These are phyloP conservation scores for Brachionus rotundiformis DNA, from an alignment of 1,140 invertebrate species.

Conservation along the genomic window DNA sequence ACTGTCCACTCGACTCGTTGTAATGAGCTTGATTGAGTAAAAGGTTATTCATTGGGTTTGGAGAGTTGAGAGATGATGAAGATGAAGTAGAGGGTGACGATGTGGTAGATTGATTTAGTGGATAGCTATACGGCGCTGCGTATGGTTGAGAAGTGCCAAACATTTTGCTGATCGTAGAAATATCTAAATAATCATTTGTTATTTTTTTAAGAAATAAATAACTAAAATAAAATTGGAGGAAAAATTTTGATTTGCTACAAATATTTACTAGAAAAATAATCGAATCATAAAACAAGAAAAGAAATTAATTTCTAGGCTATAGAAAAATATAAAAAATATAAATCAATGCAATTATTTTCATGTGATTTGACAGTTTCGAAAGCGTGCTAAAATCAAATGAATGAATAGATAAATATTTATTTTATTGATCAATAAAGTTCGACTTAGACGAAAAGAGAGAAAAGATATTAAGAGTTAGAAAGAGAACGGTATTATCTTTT, in stretches of 20 bases:
- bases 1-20: neutral
- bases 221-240: neutral
- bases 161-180: neutral
- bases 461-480: slow-evolving; percentile 1
- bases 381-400: slow-evolving; percentile 22
- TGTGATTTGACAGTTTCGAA: slow-evolving; percentile 14
- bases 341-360: slow-evolving; percentile 32
- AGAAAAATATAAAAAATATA: neutral
- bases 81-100: slow-evolving; percentile 5
- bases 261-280: neutral
- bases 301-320: neutral
- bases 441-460: slow-evolving; percentile 25
- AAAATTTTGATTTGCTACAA: neutral
- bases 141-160: slow-evolving; percentile 14
- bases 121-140: neutral
- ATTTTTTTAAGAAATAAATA: too few species aligned
- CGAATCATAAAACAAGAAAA: neutral
- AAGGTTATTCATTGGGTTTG: slow-evolving; percentile 17
- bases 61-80: slow-evolving; percentile 20
- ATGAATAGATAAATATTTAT: slow-evolving; percentile 37
- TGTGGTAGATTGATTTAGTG: slow-evolving; percentile 1
- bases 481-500: slow-evolving; percentile 28
- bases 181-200: neutral
- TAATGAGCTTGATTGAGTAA: neutral
- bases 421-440: slow-evolving; percentile 38